Base-by-base conservation (phyloP, 2,888 invertebrate genomes). In the Pheosia tremula region DNA sequence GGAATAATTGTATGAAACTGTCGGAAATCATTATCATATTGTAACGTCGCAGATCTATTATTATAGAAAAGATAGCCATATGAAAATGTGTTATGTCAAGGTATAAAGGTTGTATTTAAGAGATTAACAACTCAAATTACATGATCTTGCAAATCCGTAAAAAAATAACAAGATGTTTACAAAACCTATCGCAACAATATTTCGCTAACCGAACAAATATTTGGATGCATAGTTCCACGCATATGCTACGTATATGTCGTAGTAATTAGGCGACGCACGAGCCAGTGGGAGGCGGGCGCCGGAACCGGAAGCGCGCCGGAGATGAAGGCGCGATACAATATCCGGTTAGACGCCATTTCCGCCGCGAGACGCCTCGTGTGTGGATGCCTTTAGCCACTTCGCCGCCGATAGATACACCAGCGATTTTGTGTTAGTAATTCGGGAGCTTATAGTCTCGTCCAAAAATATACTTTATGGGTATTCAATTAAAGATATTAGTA, bases 271-370 rank as follows among this genome's bases (percentile, higher is more conserved):
- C 88, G 85, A 86, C 84, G 89, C 86, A 86, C 84, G 86, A 81
- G 84, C 78, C 71, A 64, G 81, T 71, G 82, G 84, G 80, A 79
- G 81, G 78, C 73, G 82, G 85, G 82, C 78, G 83, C 82, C 86
- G 90, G 91, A 91, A 89, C 84, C 88, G 93, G 92, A 92, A 90
- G 90, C 87, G 72, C 82, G 86, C 93, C 93, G 93, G 93, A 93
- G 93, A 93, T 93, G 93, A 93, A 93, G 93, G 90, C 93, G 90
- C 93, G 93, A 93, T 93, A 93, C 93, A 93, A 93, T 93, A 93
- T 93, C 93, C 93, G 93, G 93, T 91, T 90, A 88, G 90, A 89
- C 90, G 91, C 92, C 89, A 91, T 92, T 91, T 93, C 93, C 93
- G 91, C 89, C 90, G 88, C 88, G 90, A 87, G 89, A 89, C 83